Conservation (phyloP, 2,113 vertebrate genomes). For the Albula goreensis region DNA sequence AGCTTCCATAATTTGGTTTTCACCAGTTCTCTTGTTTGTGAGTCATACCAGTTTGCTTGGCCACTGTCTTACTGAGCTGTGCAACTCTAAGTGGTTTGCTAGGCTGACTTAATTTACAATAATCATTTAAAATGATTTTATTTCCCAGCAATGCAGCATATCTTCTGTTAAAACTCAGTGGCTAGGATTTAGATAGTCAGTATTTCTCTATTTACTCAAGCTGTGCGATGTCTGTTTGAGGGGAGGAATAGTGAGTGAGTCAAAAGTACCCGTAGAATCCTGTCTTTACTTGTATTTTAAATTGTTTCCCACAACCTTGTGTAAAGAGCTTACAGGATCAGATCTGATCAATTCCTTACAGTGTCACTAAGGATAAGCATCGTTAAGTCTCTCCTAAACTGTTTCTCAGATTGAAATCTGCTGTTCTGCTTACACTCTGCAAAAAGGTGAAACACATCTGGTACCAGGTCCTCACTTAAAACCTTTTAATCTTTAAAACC, state of each 20-base stretch:
- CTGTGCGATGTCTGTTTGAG: neutral
- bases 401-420: neutral
- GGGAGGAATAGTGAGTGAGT: neutral
- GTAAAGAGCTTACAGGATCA: too few species aligned
- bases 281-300: neutral
- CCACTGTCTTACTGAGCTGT: neutral
- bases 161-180: neutral
- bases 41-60: neutral
- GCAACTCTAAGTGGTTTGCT: neutral
- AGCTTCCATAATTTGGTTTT: neutral
- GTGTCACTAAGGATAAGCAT: too few species aligned
- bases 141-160: neutral
- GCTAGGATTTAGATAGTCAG: neutral
- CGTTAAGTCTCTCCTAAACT: neutral
- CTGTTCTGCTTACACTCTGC: neutral
- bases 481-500: neutral
- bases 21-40: neutral
- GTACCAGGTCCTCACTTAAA: neutral
- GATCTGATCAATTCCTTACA: too few species aligned
- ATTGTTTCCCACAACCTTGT: too few species aligned
- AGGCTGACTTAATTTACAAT: constrained; percentile 5
- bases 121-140: neutral
- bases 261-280: neutral
- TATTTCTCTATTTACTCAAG: neutral
- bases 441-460: neutral